A percentile compares a stretch with the other conserved stretches of the same genome.
phyloP scores from a whole-genome alignment of 2,113 vertebrate genomes.

The Micronycteris hirsuta region DNA sequence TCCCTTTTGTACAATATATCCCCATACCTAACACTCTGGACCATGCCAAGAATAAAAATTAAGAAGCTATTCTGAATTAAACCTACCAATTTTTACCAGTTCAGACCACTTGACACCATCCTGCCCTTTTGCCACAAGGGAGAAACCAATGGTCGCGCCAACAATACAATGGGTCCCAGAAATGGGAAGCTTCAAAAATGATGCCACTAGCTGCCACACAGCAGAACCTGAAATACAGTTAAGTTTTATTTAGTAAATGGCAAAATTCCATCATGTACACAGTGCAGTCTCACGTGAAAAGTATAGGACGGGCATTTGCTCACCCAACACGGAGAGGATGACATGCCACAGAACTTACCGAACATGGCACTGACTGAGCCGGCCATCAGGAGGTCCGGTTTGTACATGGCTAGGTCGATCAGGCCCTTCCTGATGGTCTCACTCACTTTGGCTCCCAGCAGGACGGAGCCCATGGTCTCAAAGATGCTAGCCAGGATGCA shows the following conservation, averaged over 20 bases:
- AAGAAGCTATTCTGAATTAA: not conserved
- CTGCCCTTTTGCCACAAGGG: conserved; percentile 90
- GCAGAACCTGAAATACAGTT: conserved; percentile 87
- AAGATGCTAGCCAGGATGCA: conserved; percentile 94
- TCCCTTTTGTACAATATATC: not conserved
- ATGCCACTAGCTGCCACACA: conserved; percentile 94
- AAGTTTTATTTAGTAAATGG: not conserved
- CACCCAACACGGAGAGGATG: not conserved
- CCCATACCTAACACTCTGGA: not conserved
- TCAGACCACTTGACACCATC: conserved; percentile 92
- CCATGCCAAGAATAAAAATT: not conserved
- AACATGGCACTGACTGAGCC: conserved; percentile 93
- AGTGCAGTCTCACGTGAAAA: not conserved
- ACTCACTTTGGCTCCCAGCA: conserved; percentile 96
- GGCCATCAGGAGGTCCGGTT: conserved; percentile 85
- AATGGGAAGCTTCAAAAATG: conserved; percentile 96
- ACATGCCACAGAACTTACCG: conserved; percentile 82
- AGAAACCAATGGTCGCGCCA: conserved; percentile 95
- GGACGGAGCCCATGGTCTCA: conserved; percentile 93
- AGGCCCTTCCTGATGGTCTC: conserved; percentile 96
- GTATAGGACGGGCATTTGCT: not conserved
- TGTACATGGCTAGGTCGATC: conserved; percentile 92
- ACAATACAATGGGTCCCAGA: conserved; percentile 98
- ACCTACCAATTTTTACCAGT: conserved; percentile 93
- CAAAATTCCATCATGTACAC: not conserved